Base-by-base conservation (phyloP, 2,113 vertebrate genomes). In the Cranoglanis bouderius region DNA sequence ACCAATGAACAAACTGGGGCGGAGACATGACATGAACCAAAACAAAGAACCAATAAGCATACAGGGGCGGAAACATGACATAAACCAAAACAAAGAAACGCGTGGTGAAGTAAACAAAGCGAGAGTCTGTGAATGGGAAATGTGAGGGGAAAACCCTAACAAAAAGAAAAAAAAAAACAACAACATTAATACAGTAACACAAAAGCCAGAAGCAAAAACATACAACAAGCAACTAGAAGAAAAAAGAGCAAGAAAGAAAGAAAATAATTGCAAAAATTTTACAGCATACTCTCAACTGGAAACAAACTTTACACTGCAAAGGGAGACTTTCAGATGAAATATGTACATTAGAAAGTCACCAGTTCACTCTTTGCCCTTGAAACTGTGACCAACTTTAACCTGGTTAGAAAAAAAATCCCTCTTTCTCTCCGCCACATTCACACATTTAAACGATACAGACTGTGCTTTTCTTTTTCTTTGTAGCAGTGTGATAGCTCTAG, bases 401-500 rank as follows among this genome's bases (percentile, higher is more conserved):
- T 2, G 6, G 38, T 70, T 19, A 19, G n/a, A 70, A 70, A 32
- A 1, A 70, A 70, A 16, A n/a, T 35, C 65, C 32, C 19, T n/a
- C 59, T 84, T 40, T 74, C 49, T 74, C 49, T 74, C 61, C 16
- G 7, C 53, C 51, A 53, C 46, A 53, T 9, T 43, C 78, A 55
- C 26, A 46, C 81, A 75, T 55, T 72, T 40, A 65, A n/a, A 35
- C 14, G 1, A 74, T 26, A 35, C 19, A 40, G 67, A 55, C 72
- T 38, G 35, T 21, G 26, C n/a, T 32, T 19, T 26, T 32, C n/a
- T 84, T 9, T 14, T 43, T 12, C 35, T 55, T 9, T 75, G 51
- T 67, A 40, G 38, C 70, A 91, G 84, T 90, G 90, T 87, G 88
- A 87, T 87, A 72, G n/a, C 14, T 72, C 35, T 32, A 29, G 55